A percentile compares a stretch with the other conserved stretches of the same genome.
phyloP scores from a whole-genome alignment of 1,140 invertebrate genomes.

The Globodera ellingtonae region DNA sequence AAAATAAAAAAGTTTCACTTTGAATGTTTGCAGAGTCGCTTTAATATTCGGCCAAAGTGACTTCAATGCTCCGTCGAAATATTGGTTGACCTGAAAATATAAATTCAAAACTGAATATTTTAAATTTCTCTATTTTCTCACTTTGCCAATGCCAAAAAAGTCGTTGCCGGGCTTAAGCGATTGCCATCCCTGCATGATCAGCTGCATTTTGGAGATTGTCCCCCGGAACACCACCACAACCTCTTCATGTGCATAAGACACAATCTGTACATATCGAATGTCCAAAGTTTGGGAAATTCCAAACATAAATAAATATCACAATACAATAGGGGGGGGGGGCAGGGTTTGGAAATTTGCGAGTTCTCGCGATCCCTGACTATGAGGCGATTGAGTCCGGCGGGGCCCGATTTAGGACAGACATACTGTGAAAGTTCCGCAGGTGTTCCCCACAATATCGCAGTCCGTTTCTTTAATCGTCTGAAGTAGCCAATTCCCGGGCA shows the following conservation, averaged over 20 bases:
- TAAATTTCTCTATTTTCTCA: slow-evolving; percentile 25
- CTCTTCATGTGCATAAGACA: slow-evolving; percentile 37
- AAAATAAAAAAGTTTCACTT: too few relatives aligned
- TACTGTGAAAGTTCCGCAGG: too few relatives aligned
- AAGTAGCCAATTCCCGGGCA: too few relatives aligned
- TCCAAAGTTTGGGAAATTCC: too few relatives aligned
- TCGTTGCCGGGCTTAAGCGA: slow-evolving; percentile 43
- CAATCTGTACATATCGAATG: background rate
- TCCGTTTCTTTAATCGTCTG: too few relatives aligned
- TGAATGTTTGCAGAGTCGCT: slow-evolving; percentile 1
- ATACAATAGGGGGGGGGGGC: too few relatives aligned
- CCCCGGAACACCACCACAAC: slow-evolving; percentile 52
- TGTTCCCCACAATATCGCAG: too few relatives aligned
- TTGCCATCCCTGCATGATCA: slow-evolving; percentile 44
- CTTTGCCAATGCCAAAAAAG: slow-evolving; percentile 53
- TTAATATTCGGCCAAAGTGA: slow-evolving; percentile 38
- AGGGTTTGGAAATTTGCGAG: too few relatives aligned
- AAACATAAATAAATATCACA: too few relatives aligned
- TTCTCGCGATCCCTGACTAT: too few relatives aligned
- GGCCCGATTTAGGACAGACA: too few relatives aligned
- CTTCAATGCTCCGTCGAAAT: slow-evolving; percentile 45
- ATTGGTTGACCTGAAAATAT: slow-evolving; percentile 50
- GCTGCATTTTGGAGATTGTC: slow-evolving; percentile 48
- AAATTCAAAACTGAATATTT: background rate
- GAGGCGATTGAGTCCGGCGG: too few relatives aligned